These are phyloP conservation scores for Eulithis prunata DNA, from an alignment of 2,888 invertebrate genomes.

Conservation along the genomic window DNA sequence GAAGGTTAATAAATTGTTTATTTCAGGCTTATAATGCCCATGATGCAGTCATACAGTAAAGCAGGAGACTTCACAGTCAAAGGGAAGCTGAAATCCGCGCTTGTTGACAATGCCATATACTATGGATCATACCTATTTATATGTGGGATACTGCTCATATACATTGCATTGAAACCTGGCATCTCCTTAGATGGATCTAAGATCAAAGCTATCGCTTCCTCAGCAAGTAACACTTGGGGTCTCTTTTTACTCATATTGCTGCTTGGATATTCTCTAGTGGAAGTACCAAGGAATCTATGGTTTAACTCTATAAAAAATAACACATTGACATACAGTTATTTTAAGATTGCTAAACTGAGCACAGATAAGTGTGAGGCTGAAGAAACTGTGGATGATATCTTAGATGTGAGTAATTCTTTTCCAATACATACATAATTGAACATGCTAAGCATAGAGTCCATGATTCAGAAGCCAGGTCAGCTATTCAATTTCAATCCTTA, in stretches of 20 bases:
- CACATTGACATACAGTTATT: slow-evolving; percentile 93
- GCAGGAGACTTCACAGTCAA: slow-evolving; percentile 98
- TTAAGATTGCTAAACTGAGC: slow-evolving; percentile 96
- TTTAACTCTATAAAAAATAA: slow-evolving; percentile 94
- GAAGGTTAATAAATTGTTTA: background rate
- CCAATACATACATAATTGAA: no score
- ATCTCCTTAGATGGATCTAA: slow-evolving; percentile 95
- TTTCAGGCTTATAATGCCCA: slow-evolving; percentile 95
- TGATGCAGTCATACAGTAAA: slow-evolving; percentile 99
- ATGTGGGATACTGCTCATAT: slow-evolving; percentile 96
- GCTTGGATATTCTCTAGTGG: slow-evolving; percentile 97
- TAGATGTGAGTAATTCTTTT: slow-evolving; percentile 87
- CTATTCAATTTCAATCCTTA: no score
- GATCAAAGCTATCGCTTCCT: slow-evolving; percentile 98
- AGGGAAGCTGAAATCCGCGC: slow-evolving; percentile 96
- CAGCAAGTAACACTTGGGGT: slow-evolving; percentile 99
- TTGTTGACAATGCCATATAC: slow-evolving; percentile 98
- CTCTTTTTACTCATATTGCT: slow-evolving; percentile 96
- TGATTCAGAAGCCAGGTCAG: no score
- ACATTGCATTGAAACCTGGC: slow-evolving; percentile 96
- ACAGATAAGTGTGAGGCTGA: slow-evolving; percentile 98
- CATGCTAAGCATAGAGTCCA: no score
- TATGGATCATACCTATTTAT: slow-evolving; percentile 98
- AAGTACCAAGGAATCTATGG: slow-evolving; percentile 97
- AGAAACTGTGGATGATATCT: slow-evolving; percentile 96